A percentile compares a stretch with the other conserved stretches of the same genome.
Evolutionary conservation across 2,113 vertebrate genomes (phyloP).

Genomic region (Phycodurus eques): DNA sequence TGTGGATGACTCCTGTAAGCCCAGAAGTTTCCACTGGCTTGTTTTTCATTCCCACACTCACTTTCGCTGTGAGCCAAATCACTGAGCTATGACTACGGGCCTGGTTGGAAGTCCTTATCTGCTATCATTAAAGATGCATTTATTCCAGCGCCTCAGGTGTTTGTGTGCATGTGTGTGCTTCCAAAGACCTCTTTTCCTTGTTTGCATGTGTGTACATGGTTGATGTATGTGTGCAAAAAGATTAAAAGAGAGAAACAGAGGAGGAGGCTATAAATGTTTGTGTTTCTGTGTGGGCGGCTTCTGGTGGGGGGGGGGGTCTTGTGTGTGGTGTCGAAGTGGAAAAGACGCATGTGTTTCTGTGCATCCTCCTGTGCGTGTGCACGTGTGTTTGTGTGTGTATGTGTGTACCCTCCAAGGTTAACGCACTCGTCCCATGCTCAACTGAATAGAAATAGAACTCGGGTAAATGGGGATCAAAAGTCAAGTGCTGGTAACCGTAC

Average conservation of each 20-base stretch:
- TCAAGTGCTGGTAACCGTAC: conserved; percentile 72
- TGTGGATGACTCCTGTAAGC: conserved; percentile 66
- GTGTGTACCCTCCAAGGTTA: conserved; percentile 71
- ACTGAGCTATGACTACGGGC: conserved; percentile 75
- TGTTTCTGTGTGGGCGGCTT: conserved; percentile 55
- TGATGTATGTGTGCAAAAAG: conserved; percentile 54
- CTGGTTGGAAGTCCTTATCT: conserved; percentile 76
- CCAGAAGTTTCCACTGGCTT: conserved; percentile 69
- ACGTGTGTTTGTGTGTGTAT: conserved; percentile 31
- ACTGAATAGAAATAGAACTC: conserved; percentile 69
- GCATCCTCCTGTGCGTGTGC: conserved; percentile 40
- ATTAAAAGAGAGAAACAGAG: conserved; percentile 49
- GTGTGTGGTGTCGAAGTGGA: conserved; percentile 56
- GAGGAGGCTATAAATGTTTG: conserved; percentile 65
- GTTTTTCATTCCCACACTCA: conserved; percentile 72
- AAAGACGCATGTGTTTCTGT: conserved; percentile 59
- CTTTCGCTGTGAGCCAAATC: conserved; percentile 68
- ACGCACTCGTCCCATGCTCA: conserved; percentile 69
- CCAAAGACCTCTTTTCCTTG: conserved; percentile 59
- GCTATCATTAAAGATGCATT: conserved; percentile 77
- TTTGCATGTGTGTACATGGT: conserved; percentile 53
- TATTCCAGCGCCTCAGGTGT: conserved; percentile 72
- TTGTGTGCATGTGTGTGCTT: conserved; percentile 40
- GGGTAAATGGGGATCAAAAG: conserved; percentile 78
- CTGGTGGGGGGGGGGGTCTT: conserved; percentile 38